Percentiles rank a stretch among this genome's conserved stretches.
phyloP scores from a whole-genome alignment of 2,113 vertebrate genomes.

The Mixornis gularis region DNA sequence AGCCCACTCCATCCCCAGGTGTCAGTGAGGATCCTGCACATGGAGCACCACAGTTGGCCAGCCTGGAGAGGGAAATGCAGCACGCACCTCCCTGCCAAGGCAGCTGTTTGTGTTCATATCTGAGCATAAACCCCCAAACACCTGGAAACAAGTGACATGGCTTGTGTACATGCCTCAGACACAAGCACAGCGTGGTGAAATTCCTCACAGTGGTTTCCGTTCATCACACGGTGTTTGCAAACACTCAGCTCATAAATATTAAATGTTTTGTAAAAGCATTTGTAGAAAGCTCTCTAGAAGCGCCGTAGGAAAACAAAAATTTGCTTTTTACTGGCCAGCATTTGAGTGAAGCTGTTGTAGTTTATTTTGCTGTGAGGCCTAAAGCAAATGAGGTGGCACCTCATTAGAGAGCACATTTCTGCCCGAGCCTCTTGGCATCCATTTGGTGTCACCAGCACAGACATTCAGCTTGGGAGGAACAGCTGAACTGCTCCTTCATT shows the following conservation, averaged over 20 bases:
- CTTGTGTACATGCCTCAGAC: not conserved
- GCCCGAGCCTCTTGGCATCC: not conserved
- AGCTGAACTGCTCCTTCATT: not conserved
- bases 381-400: not conserved
- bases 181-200: fast-evolving
- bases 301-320: not conserved
- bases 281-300: not conserved
- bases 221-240: not conserved
- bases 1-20: not conserved
- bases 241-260: not conserved
- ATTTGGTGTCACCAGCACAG: not conserved
- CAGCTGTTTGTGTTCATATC: not conserved
- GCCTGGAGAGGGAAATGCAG: not conserved
- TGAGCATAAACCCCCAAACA: not conserved
- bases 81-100: not conserved
- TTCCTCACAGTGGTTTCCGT: not conserved
- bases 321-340: not conserved
- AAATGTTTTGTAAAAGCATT: not conserved
- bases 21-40: not conserved
- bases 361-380: not conserved
- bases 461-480: not conserved
- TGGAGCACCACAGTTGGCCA: not conserved
- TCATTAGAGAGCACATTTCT: not conserved
- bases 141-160: not conserved
- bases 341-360: not conserved